Evolutionary conservation across 2,888 invertebrate species (phyloP), one percentile per base, ranked within the genome.

Genomic region (Drosophila barbarae): DNA sequence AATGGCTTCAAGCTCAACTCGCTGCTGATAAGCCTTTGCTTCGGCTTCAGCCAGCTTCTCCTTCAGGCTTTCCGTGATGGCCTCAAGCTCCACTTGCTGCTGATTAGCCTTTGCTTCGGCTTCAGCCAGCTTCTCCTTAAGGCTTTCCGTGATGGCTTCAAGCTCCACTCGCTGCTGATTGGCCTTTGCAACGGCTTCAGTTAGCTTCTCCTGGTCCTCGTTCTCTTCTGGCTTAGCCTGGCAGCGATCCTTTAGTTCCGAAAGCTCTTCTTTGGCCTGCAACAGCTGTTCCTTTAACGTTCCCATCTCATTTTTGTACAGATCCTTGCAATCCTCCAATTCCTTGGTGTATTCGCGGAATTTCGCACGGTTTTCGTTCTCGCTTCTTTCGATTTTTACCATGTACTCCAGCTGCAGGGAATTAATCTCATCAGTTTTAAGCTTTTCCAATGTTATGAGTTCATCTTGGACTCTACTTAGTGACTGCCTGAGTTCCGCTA

Each of bases 331-430:
- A 4, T 77, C 70, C 38, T 51, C 73, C 86, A 87, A 85, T 18
- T 84, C 77, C 3, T 50, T 39, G 23, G 77, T 85, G 53, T 78
- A 84, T 21, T 71, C 78, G 9, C 75, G 78, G 12, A 87, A 49
- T 46, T 83, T 86, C 8, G 71, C 71, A 2, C 87, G 73, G 13
- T 67, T 74, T 12, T 76, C 71, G n/a, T 15, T 74, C 42, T 83
- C 79, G 55, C 72, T 80, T 0, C 63, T 7, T 35, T 87, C 87
- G 1, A 87, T 49, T 39, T 85, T 84, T 18, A 73, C 67, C 36
- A 77, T 56, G 23, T 71, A 75, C 28, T 87, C 85, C 10, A 86
- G 64, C 26, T 75, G 64, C 9, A 77, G 13, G 28, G 59, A 69
- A 38, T 74, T 67, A 0, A 69, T 46, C 3, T 71, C 66, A 10